Evolutionary conservation across 2,888 invertebrate species (phyloP), one percentile per base, ranked within the genome.

Genomic region (Scelioninae gen. 2): DNA sequence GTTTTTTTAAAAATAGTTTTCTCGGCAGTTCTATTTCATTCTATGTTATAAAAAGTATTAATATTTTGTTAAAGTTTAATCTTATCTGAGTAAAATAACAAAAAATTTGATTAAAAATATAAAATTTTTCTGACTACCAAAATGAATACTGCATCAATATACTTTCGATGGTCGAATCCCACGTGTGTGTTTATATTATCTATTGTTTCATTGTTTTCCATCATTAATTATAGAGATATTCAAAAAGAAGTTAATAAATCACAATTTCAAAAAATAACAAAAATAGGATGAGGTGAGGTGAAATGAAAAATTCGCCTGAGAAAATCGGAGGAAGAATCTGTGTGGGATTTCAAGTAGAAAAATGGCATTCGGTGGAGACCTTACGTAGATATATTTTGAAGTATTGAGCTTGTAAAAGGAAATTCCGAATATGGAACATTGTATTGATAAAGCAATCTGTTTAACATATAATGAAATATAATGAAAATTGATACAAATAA

Each of bases 261-360:
- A 58, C 52, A n/a, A 33, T 67, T 48, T 48, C 28, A 18, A 13
- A 4, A n/a, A 33, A n/a, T n/a, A n/a, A n/a, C n/a, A 45, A 55
- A 69, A 61, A 53, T 69, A 39, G 55, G 28, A 46, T 53, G 55
- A 69, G 55, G 60, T 41, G 43, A 69, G 61, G 35, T 69, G 53
- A 61, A 61, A 69, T 69, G 69, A 69, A 69, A 69, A 69, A 69
- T 69, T 69, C 69, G 46, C 53, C 60, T 61, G 69, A 53, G 52
- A 55, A 61, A 55, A 52, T 46, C 60, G 28, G 25, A 25, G 28
- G 33, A 52, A 35, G 52, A 68, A 60, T 68, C 53, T 53, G 46
- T 46, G 69, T 61, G 60, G 69, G 69, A 69, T 69, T 69, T 69
- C 69, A 61, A 53, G 69, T 69, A 69, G 69, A 70, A 70, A 70